A percentile compares a stretch with the other conserved stretches of the same genome.
Conservation (phyloP, 1,140 invertebrate species). For the Zaprionus inermis region DNA sequence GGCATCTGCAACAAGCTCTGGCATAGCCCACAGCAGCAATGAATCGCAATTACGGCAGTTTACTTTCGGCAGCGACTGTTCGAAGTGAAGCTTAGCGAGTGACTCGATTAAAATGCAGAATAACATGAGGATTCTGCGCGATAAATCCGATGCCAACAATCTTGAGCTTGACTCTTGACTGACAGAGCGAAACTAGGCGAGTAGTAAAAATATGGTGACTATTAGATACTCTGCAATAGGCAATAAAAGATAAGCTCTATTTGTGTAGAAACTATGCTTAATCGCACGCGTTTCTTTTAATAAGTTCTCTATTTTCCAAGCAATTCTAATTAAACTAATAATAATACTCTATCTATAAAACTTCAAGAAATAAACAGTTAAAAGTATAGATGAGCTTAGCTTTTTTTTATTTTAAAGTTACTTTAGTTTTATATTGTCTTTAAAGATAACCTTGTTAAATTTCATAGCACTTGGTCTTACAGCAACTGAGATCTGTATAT, state of each 20-base stretch:
- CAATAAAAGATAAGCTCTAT: background rate
- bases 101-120: slow-evolving; percentile 3
- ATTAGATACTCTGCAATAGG: background rate
- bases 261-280: no score
- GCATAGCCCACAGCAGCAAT: slow-evolving; percentile 19
- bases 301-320: no score
- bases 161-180: background rate
- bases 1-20: slow-evolving; percentile 14
- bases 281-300: no score
- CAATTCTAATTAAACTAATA: background rate
- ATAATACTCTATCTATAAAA: background rate
- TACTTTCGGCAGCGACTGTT: slow-evolving; percentile 17
- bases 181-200: background rate
- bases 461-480: no score
- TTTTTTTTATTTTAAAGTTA: background rate
- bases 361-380: background rate
- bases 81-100: background rate
- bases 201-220: background rate
- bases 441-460: background rate
- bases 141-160: background rate
- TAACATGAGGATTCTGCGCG: background rate
- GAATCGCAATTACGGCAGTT: slow-evolving; percentile 29
- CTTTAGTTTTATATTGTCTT: background rate
- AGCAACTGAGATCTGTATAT: background rate
- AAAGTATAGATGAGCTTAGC: background rate